Evolutionary conservation across 2,888 invertebrate species (phyloP).

Genomic region (Osmoderma eremita): DNA sequence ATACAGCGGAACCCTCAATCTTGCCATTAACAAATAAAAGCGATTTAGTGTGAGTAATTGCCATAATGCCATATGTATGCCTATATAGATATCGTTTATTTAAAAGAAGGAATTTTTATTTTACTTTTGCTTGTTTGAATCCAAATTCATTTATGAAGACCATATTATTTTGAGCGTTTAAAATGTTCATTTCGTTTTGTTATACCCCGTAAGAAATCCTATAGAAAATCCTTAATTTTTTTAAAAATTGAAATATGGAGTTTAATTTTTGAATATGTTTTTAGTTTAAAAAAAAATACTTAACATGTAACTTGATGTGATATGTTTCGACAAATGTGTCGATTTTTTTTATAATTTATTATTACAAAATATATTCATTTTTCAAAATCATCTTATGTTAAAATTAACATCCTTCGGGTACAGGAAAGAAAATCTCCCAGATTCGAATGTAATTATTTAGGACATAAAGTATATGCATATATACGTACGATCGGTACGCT

Average conservation of each 20-base stretch:
- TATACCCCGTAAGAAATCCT: neutral
- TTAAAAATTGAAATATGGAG: neutral
- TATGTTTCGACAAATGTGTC: neutral
- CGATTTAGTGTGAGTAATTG: no score
- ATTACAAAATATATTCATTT: constrained; percentile 12
- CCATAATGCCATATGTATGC: no score
- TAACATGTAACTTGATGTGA: constrained; percentile 3
- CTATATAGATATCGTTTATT: no score
- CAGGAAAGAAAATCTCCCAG: constrained; percentile 38
- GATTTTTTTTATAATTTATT: constrained; percentile 11
- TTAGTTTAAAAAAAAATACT: constrained; percentile 17
- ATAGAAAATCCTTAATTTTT: constrained; percentile 15
- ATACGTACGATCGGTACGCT: neutral
- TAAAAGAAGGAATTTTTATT: no score
- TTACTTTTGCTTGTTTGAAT: no score
- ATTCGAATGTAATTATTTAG: constrained; percentile 24
- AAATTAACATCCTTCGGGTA: constrained; percentile 9
- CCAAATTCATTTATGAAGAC: no score
- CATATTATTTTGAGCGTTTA: no score
- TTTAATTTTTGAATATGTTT: constrained; percentile 5
- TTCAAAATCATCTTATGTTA: neutral
- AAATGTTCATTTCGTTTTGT: no score
- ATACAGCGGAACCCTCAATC: no score
- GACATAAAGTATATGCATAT: neutral
- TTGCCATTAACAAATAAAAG: no score